Evolutionary conservation across 2,888 invertebrate species (phyloP).

Genomic region (Rapana venosa): DNA sequence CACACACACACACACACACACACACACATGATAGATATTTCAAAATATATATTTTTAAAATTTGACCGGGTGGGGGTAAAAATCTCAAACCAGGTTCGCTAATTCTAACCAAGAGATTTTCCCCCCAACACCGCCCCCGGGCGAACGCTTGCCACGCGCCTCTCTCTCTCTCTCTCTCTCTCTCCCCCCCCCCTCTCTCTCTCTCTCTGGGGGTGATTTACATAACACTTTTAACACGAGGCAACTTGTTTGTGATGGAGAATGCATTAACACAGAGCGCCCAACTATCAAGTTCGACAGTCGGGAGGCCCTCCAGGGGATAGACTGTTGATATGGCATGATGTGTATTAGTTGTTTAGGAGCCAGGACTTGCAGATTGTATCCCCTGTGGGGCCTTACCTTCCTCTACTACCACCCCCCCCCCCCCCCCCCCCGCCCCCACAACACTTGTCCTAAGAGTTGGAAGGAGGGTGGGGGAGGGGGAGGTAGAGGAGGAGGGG

Average conservation of each 20-base stretch:
- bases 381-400: background rate
- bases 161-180: no score
- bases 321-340: conserved; percentile 12
- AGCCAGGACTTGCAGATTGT: conserved; percentile 9
- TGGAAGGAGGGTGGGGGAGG: background rate
- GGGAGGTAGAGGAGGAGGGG: no score
- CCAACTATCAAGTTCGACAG: conserved; percentile 13
- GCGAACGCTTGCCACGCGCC: no score
- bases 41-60: no score
- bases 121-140: no score
- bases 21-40: no score
- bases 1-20: no score
- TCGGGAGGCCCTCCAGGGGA: conserved; percentile 8
- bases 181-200: no score
- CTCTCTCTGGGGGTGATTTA: background rate
- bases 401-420: background rate
- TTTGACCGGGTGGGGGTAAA: no score
- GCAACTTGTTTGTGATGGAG: conserved; percentile 18
- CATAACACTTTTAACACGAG: conserved; percentile 18
- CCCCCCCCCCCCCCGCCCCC: background rate
- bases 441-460: background rate
- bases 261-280: conserved; percentile 18
- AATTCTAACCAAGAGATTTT: no score
- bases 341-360: conserved; percentile 6
- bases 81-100: no score